phyloP scores from a whole-genome alignment of 2,888 invertebrate genomes.

The Barypeithes pellucidus region DNA sequence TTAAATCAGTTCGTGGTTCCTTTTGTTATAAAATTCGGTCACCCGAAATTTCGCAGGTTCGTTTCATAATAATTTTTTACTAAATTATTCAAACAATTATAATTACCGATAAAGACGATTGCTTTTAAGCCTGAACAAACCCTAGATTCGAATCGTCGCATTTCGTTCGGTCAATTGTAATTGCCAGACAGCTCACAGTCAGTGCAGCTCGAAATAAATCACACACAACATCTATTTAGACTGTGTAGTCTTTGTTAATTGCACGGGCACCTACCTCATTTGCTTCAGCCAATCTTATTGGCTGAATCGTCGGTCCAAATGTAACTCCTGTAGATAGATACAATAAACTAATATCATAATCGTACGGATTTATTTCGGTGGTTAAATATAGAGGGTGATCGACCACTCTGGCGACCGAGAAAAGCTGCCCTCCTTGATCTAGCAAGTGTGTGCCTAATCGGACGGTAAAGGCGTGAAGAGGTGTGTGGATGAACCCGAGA shows the following conservation, averaged over 20 bases:
- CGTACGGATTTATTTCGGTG: slow-evolving; percentile 77
- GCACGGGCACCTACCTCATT: slow-evolving; percentile 12
- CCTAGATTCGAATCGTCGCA: too few relatives aligned
- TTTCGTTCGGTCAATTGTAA: too few relatives aligned
- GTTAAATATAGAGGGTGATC: slow-evolving; percentile 75
- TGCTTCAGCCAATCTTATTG: slow-evolving; percentile 20
- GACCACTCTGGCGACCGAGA: slow-evolving; percentile 54
- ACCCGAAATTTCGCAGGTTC: too few relatives aligned
- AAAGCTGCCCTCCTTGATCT: background rate
- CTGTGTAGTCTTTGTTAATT: too few relatives aligned
- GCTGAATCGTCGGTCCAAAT: slow-evolving; percentile 20
- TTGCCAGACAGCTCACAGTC: too few relatives aligned
- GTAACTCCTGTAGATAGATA: slow-evolving; percentile 22
- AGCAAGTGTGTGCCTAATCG: slow-evolving; percentile 14
- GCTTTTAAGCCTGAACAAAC: too few relatives aligned
- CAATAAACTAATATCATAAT: slow-evolving; percentile 81
- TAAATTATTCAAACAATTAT: too few relatives aligned
- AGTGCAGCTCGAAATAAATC: too few relatives aligned
- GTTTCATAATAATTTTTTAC: too few relatives aligned
- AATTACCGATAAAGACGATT: too few relatives aligned
- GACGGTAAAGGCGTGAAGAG: slow-evolving; percentile 3
- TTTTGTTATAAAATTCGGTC: background rate
- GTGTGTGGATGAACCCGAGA: background rate
- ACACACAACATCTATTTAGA: too few relatives aligned
- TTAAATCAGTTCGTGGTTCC: background rate